phyloP scores from a whole-genome alignment of 1,140 invertebrate species.

The Scaptomyza montana region DNA sequence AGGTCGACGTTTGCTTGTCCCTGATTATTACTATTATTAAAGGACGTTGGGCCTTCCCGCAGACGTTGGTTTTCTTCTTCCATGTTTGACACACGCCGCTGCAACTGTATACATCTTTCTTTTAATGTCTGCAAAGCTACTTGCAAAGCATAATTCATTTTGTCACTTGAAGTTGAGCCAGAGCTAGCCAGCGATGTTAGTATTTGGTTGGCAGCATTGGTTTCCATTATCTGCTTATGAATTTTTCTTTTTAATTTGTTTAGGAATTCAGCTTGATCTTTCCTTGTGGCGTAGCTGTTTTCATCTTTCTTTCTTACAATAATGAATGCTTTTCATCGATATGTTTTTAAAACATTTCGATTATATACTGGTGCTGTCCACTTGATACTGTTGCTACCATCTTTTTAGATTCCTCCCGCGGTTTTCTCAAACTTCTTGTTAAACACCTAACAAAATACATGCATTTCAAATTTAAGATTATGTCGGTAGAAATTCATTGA shows the following conservation, averaged over 20 bases:
- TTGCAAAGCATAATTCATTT: conserved; percentile 86
- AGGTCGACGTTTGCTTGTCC: conserved; percentile 80
- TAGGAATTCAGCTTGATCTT: neutral
- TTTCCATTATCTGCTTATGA: conserved; percentile 38
- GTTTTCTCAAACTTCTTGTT: too few species aligned
- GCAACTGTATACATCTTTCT: conserved; percentile 90
- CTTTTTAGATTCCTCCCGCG: too few species aligned
- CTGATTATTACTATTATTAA: conserved; percentile 4
- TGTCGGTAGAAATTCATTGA: too few species aligned
- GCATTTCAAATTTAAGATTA: too few species aligned
- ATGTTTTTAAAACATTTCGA: too few species aligned
- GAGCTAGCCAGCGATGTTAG: conserved; percentile 1
- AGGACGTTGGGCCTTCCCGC: conserved; percentile 70
- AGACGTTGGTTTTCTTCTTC: conserved; percentile 90
- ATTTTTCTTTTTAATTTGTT: neutral
- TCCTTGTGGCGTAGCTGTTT: conserved; percentile 9
- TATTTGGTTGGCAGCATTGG: conserved; percentile 20
- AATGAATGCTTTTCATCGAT: conserved; percentile 19
- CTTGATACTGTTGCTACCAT: too few species aligned
- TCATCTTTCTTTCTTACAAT: conserved; percentile 26
- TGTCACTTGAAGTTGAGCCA: conserved; percentile 39
- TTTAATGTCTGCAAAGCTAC: conserved; percentile 91
- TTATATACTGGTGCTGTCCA: neutral
- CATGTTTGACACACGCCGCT: conserved; percentile 87
- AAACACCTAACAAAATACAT: too few species aligned